Evolutionary conservation across 2,888 invertebrate genomes (phyloP), one percentile per base, ranked within the genome.

Genomic region (Drosophila pseudotalamancana): DNA sequence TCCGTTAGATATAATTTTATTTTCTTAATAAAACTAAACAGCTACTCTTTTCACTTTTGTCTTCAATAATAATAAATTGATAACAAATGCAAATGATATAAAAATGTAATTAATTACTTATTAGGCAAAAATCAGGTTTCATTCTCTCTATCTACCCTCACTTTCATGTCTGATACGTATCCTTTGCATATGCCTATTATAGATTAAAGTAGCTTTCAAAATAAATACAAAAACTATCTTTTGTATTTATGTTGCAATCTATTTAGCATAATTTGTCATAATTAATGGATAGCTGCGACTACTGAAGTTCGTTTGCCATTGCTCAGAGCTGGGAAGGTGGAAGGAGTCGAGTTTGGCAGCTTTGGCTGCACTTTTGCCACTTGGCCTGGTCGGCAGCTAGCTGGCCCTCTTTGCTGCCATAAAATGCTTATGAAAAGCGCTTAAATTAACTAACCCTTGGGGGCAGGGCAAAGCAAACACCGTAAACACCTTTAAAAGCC

Each of bases 391-490:
- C 54, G 57, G 62, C 46, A 67, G 62, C 74, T 62, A 56, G 37
- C 57, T 46, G 61, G 49, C 63, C 45, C 19, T 12, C 21, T 21
- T n/a, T 4, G 6, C 49, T 46, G n/a, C n/a, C 60, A 81, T 81
- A 82, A 85, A 81, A 85, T 81, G 71, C 77, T 83, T 83, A 83
- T 83, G 84, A 73, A 83, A 83, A 83, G 72, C 81, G 84, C 87
- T 83, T 86, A 83, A 83, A 83, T 83, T 83, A 84, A 77, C 73
- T 77, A 75, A 84, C 72, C 75, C 75, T 59, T 62, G 55, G 54
- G n/a, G 57, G 48, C 49, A 57, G 18, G 35, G 56, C 37, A 48
- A 77, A 51, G 81, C 79, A 84, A 80, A 84, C 82, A 81, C 70
- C 67, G 85, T 82, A 80, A 80, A 80, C 80, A 80, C 85, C 80